Base-by-base conservation (phyloP, 1,140 invertebrate species). In the Drosophila athabasca region DNA sequence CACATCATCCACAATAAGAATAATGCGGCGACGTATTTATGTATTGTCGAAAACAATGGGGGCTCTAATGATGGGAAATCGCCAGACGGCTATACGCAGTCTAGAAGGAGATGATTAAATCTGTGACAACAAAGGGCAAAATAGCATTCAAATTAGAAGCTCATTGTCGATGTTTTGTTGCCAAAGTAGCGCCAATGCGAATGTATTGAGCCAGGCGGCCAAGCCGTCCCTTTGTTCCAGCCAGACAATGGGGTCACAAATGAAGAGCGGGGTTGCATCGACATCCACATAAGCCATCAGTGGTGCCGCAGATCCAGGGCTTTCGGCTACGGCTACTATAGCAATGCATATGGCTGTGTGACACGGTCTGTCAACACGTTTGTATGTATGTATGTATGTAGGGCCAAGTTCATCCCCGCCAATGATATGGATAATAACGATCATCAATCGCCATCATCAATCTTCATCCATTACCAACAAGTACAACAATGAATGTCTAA, bases 131-230 rank as follows among this genome's bases (percentile, higher is more conserved):
- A 89, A 89, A 84, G 65, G 65, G 60, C 62, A 80, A 89, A 79
- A 89, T 89, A 89, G 74, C 65, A 89, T 89, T 89, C 85, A 89
- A 89, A 89, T 89, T 89, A 89, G 84, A 84, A 74, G 69, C 77
- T 78, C 81, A 89, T 89, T 89, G 84, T 89, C 61, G 64, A 66
- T 68, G 48, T 79, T 83, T 88, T 89, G 83, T 88, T 88, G 65
- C 76, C 79, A 89, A 76, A 88, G 83, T 64, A 83, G 71, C 76
- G 51, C 46, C 62, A 60, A 58, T 49, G 41, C 24, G 53, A 52
- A 41, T 43, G 53, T 53, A 43, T 65, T 52, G 62, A 55, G 35
- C 31, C 46, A 53, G 26, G 48, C 57, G 26, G 48, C 57, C 68
- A 62, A 62, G 13, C 29, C 50, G 13, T 35, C 50, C 68, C 61